Evolutionary conservation across 2,113 vertebrate genomes (phyloP).

Genomic region (Synodontis membranacea): DNA sequence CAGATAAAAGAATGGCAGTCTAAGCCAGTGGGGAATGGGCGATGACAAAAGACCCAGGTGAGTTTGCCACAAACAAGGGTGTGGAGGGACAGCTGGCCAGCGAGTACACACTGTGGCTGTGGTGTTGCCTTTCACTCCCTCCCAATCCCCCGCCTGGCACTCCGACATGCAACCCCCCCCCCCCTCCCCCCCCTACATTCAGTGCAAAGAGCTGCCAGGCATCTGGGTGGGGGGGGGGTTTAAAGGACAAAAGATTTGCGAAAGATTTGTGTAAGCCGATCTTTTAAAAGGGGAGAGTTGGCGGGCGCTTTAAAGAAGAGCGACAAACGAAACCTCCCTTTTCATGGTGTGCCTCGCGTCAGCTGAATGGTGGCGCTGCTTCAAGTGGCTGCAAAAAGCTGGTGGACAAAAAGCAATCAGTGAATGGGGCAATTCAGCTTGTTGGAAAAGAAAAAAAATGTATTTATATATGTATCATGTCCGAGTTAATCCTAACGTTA

Average conservation of each 20-base stretch:
- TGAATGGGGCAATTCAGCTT: slow-evolving; percentile 34
- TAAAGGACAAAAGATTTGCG: slow-evolving; percentile 71
- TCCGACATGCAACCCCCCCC: slow-evolving; percentile 64
- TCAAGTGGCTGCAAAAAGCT: slow-evolving; percentile 67
- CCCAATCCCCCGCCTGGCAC: slow-evolving; percentile 66
- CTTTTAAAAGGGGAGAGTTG: slow-evolving; percentile 73
- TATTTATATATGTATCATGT: slow-evolving; percentile 8
- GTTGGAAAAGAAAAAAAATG: not conserved
- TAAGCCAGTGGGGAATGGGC: not conserved
- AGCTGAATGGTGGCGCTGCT: slow-evolving; percentile 63
- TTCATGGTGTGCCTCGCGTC: slow-evolving; percentile 64
- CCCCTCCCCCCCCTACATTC: slow-evolving; percentile 54
- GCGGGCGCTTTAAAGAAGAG: slow-evolving; percentile 67
- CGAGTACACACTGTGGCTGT: slow-evolving; percentile 58
- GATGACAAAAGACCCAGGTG: slow-evolving; percentile 62
- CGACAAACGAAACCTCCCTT: slow-evolving; percentile 57
- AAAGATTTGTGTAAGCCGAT: slow-evolving; percentile 77
- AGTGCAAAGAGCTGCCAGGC: slow-evolving; percentile 60
- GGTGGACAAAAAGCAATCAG: slow-evolving; percentile 55
- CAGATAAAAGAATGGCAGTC: slow-evolving; percentile 5
- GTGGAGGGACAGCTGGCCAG: slow-evolving; percentile 70
- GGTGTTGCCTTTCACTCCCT: slow-evolving; percentile 73
- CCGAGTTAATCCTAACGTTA: not conserved
- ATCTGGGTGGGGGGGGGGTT: slow-evolving; percentile 63
- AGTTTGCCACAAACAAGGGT: slow-evolving; percentile 46